Base-by-base conservation (phyloP, 2,113 vertebrate genomes). In the Oncorhynchus kisutch region DNA sequence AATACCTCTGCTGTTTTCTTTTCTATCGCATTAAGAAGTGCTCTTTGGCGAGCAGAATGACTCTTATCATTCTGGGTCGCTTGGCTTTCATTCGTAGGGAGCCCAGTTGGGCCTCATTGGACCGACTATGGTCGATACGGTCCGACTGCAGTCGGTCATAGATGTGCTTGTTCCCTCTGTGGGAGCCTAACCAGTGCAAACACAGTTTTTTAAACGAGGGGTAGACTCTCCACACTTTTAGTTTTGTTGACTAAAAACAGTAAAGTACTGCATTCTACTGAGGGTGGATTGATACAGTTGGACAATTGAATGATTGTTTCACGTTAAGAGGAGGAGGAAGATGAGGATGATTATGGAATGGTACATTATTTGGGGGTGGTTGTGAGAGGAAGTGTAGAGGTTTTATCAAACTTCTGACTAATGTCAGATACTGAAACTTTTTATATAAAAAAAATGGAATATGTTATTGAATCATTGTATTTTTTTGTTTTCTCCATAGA, bases 361-460 rank as follows among this genome's bases (percentile, higher is more conserved):
- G 93, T 93, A 93, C 92, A 89, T 83, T 77, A 81, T 88, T 91
- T 89, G 88, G 57, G 90, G 79, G 84, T 90, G 86, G 78, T 90
- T 89, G 71, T 87, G 82, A 85, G 77, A 90, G 82, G 78, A 87
- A 81, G 81, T 83, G 76, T 62, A 7, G 87, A 84, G 80, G 67
- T 77, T 84, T 80, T 81, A 83, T 74, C 80, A 86, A 87, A 84
- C 82, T 84, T 87, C 83, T 87, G 91, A 89, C 90, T 90, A 82
- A 90, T 84, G 90, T 93, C 92, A 92, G 91, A 92, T 92, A 92
- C 90, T 91, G 92, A 92, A 91, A 88, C 82, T 91, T 94, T 93
- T 90, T 86, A 81, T 70, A 77, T 68, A 78, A 49, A 54, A 72
- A 86, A 82, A 86, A 89, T 62, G 7, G 65, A 77, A 77, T 88